Base-by-base conservation (phyloP, 2,888 invertebrate genomes). In the Coecobrya sp. region DNA sequence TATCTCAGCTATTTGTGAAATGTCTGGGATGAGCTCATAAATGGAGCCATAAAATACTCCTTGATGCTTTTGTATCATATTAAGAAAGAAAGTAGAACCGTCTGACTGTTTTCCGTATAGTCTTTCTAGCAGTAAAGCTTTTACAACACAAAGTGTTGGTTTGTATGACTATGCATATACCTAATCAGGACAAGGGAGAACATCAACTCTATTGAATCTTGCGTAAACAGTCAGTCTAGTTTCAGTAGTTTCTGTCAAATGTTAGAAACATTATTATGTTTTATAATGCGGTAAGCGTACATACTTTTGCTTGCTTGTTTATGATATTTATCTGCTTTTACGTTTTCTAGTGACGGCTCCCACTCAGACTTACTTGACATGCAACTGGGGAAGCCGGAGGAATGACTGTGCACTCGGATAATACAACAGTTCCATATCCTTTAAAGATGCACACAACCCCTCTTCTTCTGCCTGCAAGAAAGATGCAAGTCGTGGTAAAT, bases 11-110 rank as follows among this genome's bases (percentile, higher is more conserved):
- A 85, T 84, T 73, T 76, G 90, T 84, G 90, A 90, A 90, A 85
- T 90, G 90, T 85, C 79, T 79, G 49, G 73, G 73, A 90, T 86
- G 90, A 65, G 90, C 85, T 85, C 76, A 90, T 90, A 90, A 90
- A 90, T 76, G 84, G 85, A 79, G 85, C 42, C 52, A 90, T 90
- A 90, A 90, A 85, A 76, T 82, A 89, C 59, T 62, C 79, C 79
- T 36, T 68, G 82, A 89, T 89, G 82, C 49, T 81, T 84, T 84
- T 45, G 19, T 84, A 42, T 45, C 59, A 36, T 82, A 62, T 36
- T 62, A 82, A 59, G 62, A 82, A 55, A 62, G 82, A 82, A 82
- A 82, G 59, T 68, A 76, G 68, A 42, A 70, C 59, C 36, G 42
- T 4, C 2, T 36, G 42, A 36, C 2, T 36, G 36, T 36, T 27